Evolutionary conservation across 1,140 invertebrate species (phyloP).

Genomic region (Ceratina calcarata): DNA sequence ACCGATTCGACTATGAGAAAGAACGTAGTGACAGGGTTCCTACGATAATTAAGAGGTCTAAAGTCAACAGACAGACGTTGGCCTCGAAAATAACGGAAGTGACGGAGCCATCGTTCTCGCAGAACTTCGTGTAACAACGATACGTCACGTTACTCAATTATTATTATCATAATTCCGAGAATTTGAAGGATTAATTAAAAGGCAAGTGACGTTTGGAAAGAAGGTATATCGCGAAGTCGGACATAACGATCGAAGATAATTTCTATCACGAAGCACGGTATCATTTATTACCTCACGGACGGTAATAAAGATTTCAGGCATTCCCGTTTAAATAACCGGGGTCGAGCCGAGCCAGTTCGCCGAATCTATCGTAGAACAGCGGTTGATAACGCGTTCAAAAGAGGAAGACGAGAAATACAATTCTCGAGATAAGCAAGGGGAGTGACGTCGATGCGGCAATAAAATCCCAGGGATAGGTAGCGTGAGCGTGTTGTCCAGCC

Average conservation of each 20-base stretch:
- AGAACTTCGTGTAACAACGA: too few relatives aligned
- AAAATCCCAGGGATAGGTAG: slow-evolving; percentile 10
- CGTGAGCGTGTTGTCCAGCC: neutral
- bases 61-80: neutral
- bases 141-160: neutral
- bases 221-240: neutral
- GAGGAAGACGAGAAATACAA: slow-evolving; percentile 9
- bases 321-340: slow-evolving; percentile 40
- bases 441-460: slow-evolving; percentile 41
- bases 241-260: slow-evolving; percentile 56
- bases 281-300: slow-evolving; percentile 48
- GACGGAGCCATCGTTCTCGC: neutral
- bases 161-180: too few relatives aligned
- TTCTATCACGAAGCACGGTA: slow-evolving; percentile 46
- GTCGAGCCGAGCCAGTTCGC: neutral
- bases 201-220: neutral
- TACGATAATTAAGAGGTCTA: slow-evolving; percentile 20
- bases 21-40: neutral
- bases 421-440: slow-evolving; percentile 39
- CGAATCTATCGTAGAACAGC: slow-evolving; percentile 45
- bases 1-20: neutral
- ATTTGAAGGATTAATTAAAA: too few relatives aligned
- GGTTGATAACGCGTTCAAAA: slow-evolving; percentile 40
- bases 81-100: neutral
- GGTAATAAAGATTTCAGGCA: slow-evolving; percentile 60